Conservation (phyloP, 2,888 invertebrate genomes). For the Agrochola lychnidis region DNA sequence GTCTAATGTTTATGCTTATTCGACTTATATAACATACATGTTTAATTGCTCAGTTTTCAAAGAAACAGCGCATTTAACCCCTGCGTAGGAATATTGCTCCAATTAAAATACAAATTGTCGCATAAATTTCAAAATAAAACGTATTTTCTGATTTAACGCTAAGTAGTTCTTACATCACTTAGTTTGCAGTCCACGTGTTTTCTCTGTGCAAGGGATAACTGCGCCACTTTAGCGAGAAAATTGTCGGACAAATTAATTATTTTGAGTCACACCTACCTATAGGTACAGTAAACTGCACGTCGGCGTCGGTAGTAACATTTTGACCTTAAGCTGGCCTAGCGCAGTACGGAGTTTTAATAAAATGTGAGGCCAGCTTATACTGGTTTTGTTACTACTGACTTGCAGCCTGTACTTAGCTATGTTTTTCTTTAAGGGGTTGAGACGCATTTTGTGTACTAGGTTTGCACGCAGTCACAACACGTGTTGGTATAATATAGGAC, state of each 20-base stretch:
- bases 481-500: slow-evolving; percentile 17
- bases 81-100: not conserved
- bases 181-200: slow-evolving; percentile 60
- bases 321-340: not conserved
- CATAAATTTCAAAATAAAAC: slow-evolving; percentile 37
- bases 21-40: not conserved
- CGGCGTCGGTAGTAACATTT: not conserved
- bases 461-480: slow-evolving; percentile 20
- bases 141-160: slow-evolving; percentile 41
- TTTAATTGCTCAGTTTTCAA: slow-evolving; percentile 10
- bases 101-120: slow-evolving; percentile 40
- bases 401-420: not conserved
- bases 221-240: slow-evolving; percentile 53
- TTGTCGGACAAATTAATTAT: slow-evolving; percentile 31
- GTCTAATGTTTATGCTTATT: not conserved
- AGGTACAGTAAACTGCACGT: not conserved
- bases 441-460: slow-evolving; percentile 39
- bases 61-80: slow-evolving; percentile 25
- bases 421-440: slow-evolving; percentile 22
- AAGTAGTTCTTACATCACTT: slow-evolving; percentile 47
- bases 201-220: slow-evolving; percentile 34
- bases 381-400: not conserved
- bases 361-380: not conserved
- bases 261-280: slow-evolving; percentile 36
- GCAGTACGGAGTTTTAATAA: not conserved